Evolutionary conservation across 2,113 vertebrate genomes (phyloP), one percentile per base, ranked within the genome.

Genomic region (Sturnira hondurensis): DNA sequence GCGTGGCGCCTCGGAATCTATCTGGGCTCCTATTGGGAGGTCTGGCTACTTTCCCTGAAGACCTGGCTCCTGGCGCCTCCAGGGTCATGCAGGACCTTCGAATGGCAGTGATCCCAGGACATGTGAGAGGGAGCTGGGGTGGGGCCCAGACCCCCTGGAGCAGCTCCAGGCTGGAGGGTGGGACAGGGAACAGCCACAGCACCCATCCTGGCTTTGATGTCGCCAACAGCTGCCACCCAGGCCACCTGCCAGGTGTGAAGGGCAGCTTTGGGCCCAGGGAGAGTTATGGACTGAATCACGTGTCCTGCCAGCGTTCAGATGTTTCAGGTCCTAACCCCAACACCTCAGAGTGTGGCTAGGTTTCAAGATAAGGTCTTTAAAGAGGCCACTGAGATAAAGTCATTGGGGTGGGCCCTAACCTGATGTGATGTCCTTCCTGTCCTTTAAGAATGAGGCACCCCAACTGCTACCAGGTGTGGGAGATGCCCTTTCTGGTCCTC

Each of bases 141-240:
- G 14, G 54, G 24, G 41, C 15, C 33, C 36, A 14, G 33, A 11
- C 28, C n/a, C 86, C 84, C 41, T 61, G 58, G 17, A 38, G 73
- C 14, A 28, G 31, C 33, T 38, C 33, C 33, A 58, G 70, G 24
- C 41, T 12, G 47, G 58, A n/a, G 31, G 14, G 47, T 33, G n/a
- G 2, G 9, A 45, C 14, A n/a, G 5, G 54, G 38, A 43, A 86
- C 17, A 12, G 26, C 58, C 24, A 2, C 11, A 7, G 73, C 24
- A 26, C 36, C 0, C 0, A 24, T 11, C 38, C 52, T 36, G 20
- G 3, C 38, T 61, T 45, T 38, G 54, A 73, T 7, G 17, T 3
- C 65, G 20, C 20, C 33, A 6, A 13, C 0, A 0, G 28, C 73
- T 6, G 28, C 6, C 76, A 22, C 61, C 71, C 9, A 63, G 71